Evolutionary conservation across 2,113 vertebrate genomes (phyloP), one percentile per base, ranked within the genome.

Genomic region (Centropristis striata): DNA sequence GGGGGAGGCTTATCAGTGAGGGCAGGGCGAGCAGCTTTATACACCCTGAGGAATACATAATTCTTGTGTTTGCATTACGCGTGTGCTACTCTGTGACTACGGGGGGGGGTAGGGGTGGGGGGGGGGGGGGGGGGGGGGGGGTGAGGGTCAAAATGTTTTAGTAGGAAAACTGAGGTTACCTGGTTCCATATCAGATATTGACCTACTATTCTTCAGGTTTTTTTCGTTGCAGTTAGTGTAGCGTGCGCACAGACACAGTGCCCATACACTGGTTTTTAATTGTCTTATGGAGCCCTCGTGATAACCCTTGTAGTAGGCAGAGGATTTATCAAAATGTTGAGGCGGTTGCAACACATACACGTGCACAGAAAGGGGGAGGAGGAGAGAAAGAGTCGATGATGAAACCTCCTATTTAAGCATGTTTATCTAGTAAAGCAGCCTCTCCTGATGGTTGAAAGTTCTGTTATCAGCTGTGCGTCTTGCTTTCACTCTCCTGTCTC

Each of bases 41-140:
- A 28, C 63, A 81, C 86, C 75, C 84, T 0, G 46, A 85, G 73
- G 84, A 88, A 87, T 90, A 74, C 75, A 88, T 77, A 84, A 90
- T 79, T 87, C 75, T 74, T 82, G 55, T 85, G 86, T 87, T 81
- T 87, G 87, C 78, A 88, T 89, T 86, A 74, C 66, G 68, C 44
- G 47, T 72, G 49, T 81, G 80, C 68, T 77, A 36, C 74, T 21
- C 73, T 73, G 47, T 69, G 69, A 73, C 57, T 81, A 55, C 51
- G 27, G 71, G 46, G 64, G 66, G n/a, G 66, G 68, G 64, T 68
- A 46, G 75, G 83, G 87, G 83, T 88, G n/a, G 66, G 68, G 64
- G 65, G 50, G 75, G 83, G 87, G 83, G n/a, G 27, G 71, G 46
- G 64, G 66, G 27, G 71, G 46, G 64, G 66, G n/a, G 66, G 68